phyloP scores from a whole-genome alignment of 2,113 vertebrate genomes.

The Castor canadensis region DNA sequence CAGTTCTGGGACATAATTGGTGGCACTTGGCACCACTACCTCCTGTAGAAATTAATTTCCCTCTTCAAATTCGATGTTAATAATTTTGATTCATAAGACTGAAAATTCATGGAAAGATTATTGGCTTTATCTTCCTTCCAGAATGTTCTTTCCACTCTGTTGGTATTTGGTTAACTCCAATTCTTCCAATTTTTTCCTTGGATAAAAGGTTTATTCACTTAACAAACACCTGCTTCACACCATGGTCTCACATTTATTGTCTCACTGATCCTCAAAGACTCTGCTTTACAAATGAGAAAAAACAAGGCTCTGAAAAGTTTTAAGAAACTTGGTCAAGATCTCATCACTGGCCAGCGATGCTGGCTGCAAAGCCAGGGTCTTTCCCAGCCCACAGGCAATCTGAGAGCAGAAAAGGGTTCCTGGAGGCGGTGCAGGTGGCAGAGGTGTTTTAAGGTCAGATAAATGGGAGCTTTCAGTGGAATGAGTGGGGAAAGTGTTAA shows the following conservation, averaged over 20 bases:
- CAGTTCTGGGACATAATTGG: not conserved
- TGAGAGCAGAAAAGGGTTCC: not conserved
- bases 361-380: not conserved
- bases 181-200: slow-evolving; percentile 1
- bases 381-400: not conserved
- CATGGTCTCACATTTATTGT: not conserved
- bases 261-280: not conserved
- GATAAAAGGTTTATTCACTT: slow-evolving; percentile 13
- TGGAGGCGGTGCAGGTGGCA: not conserved
- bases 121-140: not conserved
- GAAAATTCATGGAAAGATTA: not conserved
- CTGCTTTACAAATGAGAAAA: not conserved
- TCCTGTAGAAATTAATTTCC: slow-evolving; percentile 19
- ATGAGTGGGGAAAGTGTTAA: not conserved
- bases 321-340: not conserved
- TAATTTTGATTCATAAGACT: not conserved
- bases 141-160: slow-evolving; percentile 14
- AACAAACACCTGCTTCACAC: not conserved
- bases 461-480: not conserved
- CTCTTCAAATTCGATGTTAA: not conserved
- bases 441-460: not conserved
- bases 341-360: not conserved
- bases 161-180: not conserved
- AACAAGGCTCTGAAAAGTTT: not conserved
- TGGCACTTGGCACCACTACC: not conserved